Evolutionary conservation across 2,797 vertebrate genomes (phyloP), one percentile per base, ranked within the genome.

Genomic region (Valencia hispanica): DNA sequence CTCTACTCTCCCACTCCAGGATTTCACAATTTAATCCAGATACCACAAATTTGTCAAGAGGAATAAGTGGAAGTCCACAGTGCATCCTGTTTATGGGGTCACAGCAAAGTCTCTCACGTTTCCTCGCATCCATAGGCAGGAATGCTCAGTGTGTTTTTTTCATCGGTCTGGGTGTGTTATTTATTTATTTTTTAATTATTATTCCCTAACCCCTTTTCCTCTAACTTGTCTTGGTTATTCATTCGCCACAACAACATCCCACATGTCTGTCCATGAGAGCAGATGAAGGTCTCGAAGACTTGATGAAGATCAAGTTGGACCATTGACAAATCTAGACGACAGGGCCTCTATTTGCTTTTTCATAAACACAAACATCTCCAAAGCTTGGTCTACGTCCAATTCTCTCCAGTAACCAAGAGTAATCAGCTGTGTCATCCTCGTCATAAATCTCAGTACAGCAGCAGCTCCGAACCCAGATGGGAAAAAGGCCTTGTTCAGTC

Each of bases 371-470:
- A 76, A 89, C 78, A 75, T 80, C 76, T 80, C 80, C 45, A 74
- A 84, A 80, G 74, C 79, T 68, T 79, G 68, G 78, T 84, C 89
- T 83, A 72, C 72, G 87, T 93, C 92, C 93, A 94, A 91, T 94
- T 90, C 92, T 94, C 89, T 77, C 92, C 92, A 84, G 92, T 84
- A 89, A 92, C 90, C 79, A 74, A 89, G 91, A 87, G 91, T 95
- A 94, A 96, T 95, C 93, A 94, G 88, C 85, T 92, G 91, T 94
- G 93, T 94, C 94, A 93, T 92, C 91, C 90, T 90, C 12, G 22
- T 86, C 88, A 77, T 96, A 95, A 95, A 96, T 95, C 93, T 93
- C 68, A 20, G 72, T 75, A 70, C 77, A 12, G 83, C 75, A 41
- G 87, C 88, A 89, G 85, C 91, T 90, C 74, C 75, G 78, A 82